These are phyloP conservation scores for Conus canariensis DNA, from an alignment of 2,888 invertebrate genomes.

Conservation along the genomic window DNA sequence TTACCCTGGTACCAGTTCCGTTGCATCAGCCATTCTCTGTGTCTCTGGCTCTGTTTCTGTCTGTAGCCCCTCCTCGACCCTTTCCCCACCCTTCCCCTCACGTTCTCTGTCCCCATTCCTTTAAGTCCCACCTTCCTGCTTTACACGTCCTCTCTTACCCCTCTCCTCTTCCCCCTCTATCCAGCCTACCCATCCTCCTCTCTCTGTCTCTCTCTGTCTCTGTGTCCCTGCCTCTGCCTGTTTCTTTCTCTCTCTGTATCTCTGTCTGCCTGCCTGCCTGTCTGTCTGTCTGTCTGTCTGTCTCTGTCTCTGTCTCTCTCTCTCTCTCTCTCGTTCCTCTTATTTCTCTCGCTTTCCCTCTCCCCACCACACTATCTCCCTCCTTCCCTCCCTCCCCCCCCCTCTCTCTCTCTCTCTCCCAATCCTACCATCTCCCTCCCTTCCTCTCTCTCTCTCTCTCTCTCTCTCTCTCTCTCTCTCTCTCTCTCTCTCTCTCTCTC, in stretches of 20 bases:
- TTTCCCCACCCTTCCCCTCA: not conserved
- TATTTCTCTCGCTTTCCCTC: not conserved
- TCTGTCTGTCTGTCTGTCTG: not conserved
- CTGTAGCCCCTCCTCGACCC: not conserved
- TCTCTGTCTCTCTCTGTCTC: not conserved
- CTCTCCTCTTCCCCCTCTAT: not conserved
- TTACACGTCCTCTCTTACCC: not conserved
- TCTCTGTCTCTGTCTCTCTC: not conserved
- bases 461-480: not conserved
- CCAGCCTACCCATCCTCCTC: not conserved
- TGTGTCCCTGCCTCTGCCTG: not conserved
- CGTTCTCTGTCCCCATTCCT: not conserved
- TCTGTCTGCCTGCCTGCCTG: not conserved
- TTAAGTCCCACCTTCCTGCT: not conserved
- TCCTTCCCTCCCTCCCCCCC: not conserved
- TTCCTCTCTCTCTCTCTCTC: not conserved
- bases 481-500: constrained; percentile 28
- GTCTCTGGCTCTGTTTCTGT: not conserved
- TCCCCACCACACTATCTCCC: not conserved
- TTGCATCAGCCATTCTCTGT: too few relatives aligned
- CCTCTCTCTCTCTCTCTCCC: not conserved
- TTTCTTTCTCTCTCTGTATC: not conserved
- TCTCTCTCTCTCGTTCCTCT: not conserved
- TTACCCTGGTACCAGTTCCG: too few relatives aligned
- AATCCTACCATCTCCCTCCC: not conserved